These are phyloP conservation scores for Noctuana brunneofusca DNA, from an alignment of 2,888 invertebrate species.

Conservation along the genomic window DNA sequence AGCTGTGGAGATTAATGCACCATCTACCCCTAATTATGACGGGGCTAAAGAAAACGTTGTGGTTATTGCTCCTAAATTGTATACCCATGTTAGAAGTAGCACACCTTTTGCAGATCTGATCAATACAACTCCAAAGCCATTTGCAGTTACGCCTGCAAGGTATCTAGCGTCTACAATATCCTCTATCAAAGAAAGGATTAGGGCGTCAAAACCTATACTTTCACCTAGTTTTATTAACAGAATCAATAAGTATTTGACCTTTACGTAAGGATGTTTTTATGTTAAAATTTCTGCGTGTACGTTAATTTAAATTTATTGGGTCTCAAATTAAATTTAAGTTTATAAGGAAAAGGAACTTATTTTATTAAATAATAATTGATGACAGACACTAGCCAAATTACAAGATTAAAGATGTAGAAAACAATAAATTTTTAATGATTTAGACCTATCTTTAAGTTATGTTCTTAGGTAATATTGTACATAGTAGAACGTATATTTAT, in stretches of 20 bases:
- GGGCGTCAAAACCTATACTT: slow-evolving; percentile 58
- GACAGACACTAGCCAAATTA: too few species aligned
- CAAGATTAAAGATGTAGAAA: too few species aligned
- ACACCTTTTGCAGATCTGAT: slow-evolving; percentile 28
- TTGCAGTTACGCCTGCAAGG: slow-evolving; percentile 38
- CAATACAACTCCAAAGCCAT: slow-evolving; percentile 37
- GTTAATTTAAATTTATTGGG: not conserved
- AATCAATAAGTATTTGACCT: slow-evolving; percentile 71
- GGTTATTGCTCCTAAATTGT: slow-evolving; percentile 48
- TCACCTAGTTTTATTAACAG: slow-evolving; percentile 63
- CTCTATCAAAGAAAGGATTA: slow-evolving; percentile 59
- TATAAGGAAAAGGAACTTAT: not conserved
- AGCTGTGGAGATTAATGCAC: slow-evolving; percentile 47
- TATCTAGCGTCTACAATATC: slow-evolving; percentile 66
- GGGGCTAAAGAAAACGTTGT: slow-evolving; percentile 33
- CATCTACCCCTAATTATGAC: slow-evolving; percentile 49
- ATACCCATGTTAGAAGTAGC: slow-evolving; percentile 55
- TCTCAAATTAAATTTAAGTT: not conserved
- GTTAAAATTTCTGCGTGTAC: not conserved
- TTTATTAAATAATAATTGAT: too few species aligned
- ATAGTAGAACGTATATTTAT: not conserved
- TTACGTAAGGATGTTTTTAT: slow-evolving; percentile 41
- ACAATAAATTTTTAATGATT: too few species aligned
- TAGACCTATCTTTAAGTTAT: not conserved
- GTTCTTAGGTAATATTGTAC: not conserved